A percentile compares a stretch with the other conserved stretches of the same genome.
phyloP scores from a whole-genome alignment of 2,113 vertebrate genomes.

The Emydura subglobosa region DNA sequence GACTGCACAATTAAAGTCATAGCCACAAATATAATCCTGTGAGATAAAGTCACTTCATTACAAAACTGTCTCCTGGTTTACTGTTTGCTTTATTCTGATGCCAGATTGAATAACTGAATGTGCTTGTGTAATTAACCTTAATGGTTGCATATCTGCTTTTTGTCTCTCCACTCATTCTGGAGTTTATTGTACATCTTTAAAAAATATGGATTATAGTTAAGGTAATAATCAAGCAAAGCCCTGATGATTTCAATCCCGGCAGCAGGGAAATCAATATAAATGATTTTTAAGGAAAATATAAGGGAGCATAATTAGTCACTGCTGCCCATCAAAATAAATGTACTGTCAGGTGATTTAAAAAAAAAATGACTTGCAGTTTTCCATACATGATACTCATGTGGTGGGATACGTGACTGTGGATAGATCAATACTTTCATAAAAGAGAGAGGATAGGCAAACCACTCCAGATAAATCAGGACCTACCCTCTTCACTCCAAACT shows the following conservation, averaged over 20 bases:
- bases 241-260: background rate
- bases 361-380: background rate
- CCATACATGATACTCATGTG: accelerated
- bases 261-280: background rate
- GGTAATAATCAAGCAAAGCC: background rate
- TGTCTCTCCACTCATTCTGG: conserved; percentile 15
- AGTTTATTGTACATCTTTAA: conserved; percentile 55
- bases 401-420: background rate
- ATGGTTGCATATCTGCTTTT: conserved; percentile 10
- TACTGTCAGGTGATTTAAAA: background rate
- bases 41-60: conserved; percentile 69
- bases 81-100: conserved; percentile 63
- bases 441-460: background rate
- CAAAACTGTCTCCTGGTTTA: conserved; percentile 43
- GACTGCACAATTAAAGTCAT: conserved; percentile 57
- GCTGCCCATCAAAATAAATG: background rate
- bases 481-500: background rate
- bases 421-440: background rate
- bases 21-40: conserved; percentile 65
- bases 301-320: background rate
- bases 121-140: conserved; percentile 56
- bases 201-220: background rate
- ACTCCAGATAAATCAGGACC: background rate
- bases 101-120: conserved; percentile 51
- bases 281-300: background rate